Percentiles rank a stretch among this genome's conserved stretches.
phyloP scores from a whole-genome alignment of 2,113 vertebrate species.

The Phyllostomus hastatus region DNA sequence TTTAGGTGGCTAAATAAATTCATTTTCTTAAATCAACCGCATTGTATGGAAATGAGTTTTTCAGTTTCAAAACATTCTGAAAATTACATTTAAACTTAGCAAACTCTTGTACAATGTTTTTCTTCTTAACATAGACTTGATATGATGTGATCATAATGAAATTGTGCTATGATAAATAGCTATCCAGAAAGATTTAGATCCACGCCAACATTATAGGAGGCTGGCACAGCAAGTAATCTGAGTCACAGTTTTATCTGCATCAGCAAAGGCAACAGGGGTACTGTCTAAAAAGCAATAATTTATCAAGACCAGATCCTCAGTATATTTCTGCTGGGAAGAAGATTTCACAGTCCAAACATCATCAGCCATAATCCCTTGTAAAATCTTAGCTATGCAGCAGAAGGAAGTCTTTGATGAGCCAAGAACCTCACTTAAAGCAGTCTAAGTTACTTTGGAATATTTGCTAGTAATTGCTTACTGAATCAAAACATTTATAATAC shows the following conservation, averaged over 20 bases:
- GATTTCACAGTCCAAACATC: neutral
- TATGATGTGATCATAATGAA: constrained; percentile 44
- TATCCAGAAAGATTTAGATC: neutral
- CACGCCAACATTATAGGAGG: neutral
- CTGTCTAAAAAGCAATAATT: neutral
- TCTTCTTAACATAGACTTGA: constrained; percentile 25
- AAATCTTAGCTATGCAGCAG: neutral
- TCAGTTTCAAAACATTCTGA: neutral
- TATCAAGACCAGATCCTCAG: neutral
- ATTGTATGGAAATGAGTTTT: neutral
- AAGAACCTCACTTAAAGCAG: neutral
- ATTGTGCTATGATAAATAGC: constrained; percentile 26
- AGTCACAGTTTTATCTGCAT: constrained; percentile 12
- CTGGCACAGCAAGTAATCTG: neutral
- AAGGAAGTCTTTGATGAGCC: neutral
- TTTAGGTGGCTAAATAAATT: neutral
- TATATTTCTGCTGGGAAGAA: neutral
- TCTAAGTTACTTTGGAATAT: neutral
- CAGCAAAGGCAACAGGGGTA: neutral
- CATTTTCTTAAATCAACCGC: neutral
- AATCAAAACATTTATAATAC: neutral
- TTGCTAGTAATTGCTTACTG: neutral
- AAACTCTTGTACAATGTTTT: neutral
- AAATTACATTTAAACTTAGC: neutral
- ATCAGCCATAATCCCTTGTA: neutral